phyloP scores from a whole-genome alignment of 2,113 vertebrate species.

The Nothobranchius furzeri region DNA sequence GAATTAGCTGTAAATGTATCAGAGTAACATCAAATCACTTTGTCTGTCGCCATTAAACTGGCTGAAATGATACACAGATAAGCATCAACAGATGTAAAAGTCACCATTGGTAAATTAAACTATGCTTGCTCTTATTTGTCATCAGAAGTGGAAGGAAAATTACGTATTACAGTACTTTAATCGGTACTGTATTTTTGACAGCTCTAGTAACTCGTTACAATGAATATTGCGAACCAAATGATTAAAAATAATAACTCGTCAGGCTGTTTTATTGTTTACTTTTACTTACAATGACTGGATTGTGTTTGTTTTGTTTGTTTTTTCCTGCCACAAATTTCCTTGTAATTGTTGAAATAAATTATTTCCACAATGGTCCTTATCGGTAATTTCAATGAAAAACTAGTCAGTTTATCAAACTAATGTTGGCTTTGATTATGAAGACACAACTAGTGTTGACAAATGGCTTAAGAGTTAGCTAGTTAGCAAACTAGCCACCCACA shows the following conservation, averaged over 20 bases:
- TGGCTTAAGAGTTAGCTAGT: constrained; percentile 21
- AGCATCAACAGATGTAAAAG: not conserved
- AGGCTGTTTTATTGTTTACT: not conserved
- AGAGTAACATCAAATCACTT: not conserved
- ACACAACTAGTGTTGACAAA: constrained; percentile 40
- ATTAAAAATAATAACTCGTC: not conserved
- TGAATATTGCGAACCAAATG: not conserved
- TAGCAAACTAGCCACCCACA: constrained; percentile 55
- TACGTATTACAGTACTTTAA: too few species aligned
- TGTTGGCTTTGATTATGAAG: not conserved
- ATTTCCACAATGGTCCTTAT: too few species aligned
- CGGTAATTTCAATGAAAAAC: not conserved
- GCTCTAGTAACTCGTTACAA: not conserved
- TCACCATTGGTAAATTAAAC: not conserved
- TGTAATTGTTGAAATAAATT: not conserved
- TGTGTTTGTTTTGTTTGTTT: not conserved
- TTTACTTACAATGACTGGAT: not conserved
- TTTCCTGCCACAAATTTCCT: not conserved
- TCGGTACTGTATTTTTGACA: too few species aligned
- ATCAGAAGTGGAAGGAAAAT: too few species aligned
- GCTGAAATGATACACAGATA: too few species aligned
- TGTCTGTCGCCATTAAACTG: too few species aligned
- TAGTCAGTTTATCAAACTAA: not conserved
- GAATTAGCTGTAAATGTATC: not conserved
- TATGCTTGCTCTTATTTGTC: not conserved